These are phyloP conservation scores for Actias luna DNA, from an alignment of 2,888 invertebrate species.

Conservation along the genomic window DNA sequence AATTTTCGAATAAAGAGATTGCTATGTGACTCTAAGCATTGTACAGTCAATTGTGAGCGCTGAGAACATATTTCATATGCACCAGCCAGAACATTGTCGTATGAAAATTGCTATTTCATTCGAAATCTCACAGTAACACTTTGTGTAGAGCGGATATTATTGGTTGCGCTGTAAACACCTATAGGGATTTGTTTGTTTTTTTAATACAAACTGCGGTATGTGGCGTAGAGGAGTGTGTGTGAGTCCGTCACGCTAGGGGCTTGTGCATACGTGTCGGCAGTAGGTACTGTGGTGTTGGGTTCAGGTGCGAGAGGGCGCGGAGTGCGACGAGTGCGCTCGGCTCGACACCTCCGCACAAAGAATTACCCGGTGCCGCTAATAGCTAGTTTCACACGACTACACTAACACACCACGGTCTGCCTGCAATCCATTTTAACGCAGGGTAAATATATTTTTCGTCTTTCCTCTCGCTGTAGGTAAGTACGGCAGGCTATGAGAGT, in stretches of 20 bases:
- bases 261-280: not conserved
- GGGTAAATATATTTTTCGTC: too few relatives aligned
- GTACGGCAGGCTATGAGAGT: too few relatives aligned
- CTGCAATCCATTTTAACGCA: not conserved
- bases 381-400: conserved; percentile 54
- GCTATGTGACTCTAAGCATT: too few relatives aligned
- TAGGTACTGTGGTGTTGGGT: conserved; percentile 8
- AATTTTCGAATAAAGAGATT: too few relatives aligned
- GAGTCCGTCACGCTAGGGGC: not conserved
- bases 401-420: not conserved
- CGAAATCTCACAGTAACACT: too few relatives aligned
- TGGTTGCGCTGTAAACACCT: not conserved
- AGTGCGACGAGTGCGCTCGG: conserved; percentile 51
- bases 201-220: not conserved
- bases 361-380: conserved; percentile 50
- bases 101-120: too few relatives aligned
- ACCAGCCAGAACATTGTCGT: too few relatives aligned
- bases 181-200: not conserved
- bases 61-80: too few relatives aligned
- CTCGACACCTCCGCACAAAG: conserved; percentile 77
- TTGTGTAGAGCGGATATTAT: too few relatives aligned
- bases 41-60: too few relatives aligned
- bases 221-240: not conserved
- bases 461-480: too few relatives aligned
- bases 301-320: conserved; percentile 18